A percentile compares a stretch with the other conserved stretches of the same genome.
These are phyloP conservation scores for Arrhamphus sclerolepis DNA, from an alignment of 2,797 vertebrate genomes.

Conservation along the genomic window DNA sequence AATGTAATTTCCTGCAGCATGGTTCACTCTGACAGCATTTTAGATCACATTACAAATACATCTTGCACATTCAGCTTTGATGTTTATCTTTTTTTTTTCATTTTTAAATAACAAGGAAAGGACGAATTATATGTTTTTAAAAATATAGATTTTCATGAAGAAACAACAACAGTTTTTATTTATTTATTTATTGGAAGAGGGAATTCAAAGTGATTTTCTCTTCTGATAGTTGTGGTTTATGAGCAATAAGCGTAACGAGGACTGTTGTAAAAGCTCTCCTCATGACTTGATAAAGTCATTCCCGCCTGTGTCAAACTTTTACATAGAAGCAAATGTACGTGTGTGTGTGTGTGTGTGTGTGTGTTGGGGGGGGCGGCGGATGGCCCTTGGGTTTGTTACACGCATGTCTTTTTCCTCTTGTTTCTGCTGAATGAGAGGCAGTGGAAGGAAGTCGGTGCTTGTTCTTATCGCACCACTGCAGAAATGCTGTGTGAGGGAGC, in stretches of 20 bases:
- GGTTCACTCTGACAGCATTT: constrained; percentile 1
- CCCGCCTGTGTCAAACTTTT: constrained; percentile 7
- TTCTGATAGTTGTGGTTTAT: not conserved
- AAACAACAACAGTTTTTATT: too few relatives aligned
- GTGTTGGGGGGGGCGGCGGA: not conserved
- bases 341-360: not conserved
- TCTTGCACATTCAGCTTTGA: not conserved
- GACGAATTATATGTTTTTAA: not conserved
- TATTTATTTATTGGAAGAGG: too few relatives aligned
- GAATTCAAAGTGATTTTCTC: not conserved
- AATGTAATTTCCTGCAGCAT: constrained; percentile 19
- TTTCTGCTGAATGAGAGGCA: constrained; percentile 63
- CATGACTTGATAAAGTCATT: not conserved
- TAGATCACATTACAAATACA: not conserved
- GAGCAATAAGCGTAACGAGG: not conserved
- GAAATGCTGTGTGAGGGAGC: constrained; percentile 48
- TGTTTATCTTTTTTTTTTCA: not conserved
- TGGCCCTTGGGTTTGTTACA: constrained; percentile 13
- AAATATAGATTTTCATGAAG: too few relatives aligned
- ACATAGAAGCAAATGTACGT: too few relatives aligned
- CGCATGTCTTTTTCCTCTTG: constrained; percentile 17
- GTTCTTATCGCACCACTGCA: constrained; percentile 67
- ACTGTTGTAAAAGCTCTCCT: constrained; percentile 13
- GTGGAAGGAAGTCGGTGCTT: constrained; percentile 68
- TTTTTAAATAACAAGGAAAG: not conserved